phyloP scores from a whole-genome alignment of 2,888 invertebrate species.

The Vandiemenella viatica region DNA sequence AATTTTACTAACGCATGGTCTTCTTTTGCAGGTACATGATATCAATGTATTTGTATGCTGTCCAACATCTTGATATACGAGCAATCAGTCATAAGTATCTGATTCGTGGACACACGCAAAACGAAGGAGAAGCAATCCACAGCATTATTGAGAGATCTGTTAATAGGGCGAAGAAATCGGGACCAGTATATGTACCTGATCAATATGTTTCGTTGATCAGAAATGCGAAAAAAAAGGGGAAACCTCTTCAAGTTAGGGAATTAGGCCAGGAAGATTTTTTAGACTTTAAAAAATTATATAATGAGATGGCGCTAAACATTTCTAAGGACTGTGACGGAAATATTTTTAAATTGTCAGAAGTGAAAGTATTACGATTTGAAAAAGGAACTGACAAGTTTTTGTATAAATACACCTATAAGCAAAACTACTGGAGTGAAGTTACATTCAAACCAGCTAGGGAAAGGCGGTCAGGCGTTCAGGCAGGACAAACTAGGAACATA shows the following conservation, averaged over 20 bases:
- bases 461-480: too few relatives aligned
- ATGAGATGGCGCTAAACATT: too few relatives aligned
- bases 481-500: too few relatives aligned
- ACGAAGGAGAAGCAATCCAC: slow-evolving; percentile 19
- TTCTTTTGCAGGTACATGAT: slow-evolving; percentile 19
- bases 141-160: slow-evolving; percentile 18
- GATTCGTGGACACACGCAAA: slow-evolving; percentile 19
- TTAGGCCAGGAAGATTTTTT: not conserved
- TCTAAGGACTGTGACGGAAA: too few relatives aligned
- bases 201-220: slow-evolving; percentile 3
- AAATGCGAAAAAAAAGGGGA: not conserved
- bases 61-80: slow-evolving; percentile 13
- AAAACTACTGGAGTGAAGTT: too few relatives aligned
- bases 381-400: too few relatives aligned
- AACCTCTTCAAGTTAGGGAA: not conserved
- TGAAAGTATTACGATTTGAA: too few relatives aligned
- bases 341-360: too few relatives aligned
- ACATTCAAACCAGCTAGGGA: too few relatives aligned
- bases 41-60: slow-evolving; percentile 16
- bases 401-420: too few relatives aligned
- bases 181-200: slow-evolving; percentile 11
- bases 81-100: slow-evolving; percentile 19
- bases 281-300: slow-evolving; percentile 3
- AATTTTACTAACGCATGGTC: too few relatives aligned
- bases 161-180: slow-evolving; percentile 8